Percentiles rank a stretch among this genome's conserved stretches.
Conservation (phyloP, 2,888 invertebrate species). For the Pinctada fucata region DNA sequence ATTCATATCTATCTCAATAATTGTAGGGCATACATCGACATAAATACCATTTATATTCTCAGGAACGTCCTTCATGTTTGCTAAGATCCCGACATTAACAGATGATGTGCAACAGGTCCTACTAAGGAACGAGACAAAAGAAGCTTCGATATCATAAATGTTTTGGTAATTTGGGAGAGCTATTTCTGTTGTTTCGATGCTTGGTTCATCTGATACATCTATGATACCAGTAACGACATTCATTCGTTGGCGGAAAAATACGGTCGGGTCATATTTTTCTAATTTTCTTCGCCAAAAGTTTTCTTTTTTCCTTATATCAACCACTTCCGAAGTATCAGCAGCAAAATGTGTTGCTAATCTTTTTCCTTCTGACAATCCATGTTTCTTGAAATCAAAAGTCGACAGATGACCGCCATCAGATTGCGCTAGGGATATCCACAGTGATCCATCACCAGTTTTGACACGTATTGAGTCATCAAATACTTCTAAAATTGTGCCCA, state of each 20-base stretch:
- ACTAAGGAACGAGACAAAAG: conserved; percentile 57
- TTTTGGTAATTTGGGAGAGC: background rate
- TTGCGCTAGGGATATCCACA: conserved; percentile 49
- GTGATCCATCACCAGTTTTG: conserved; percentile 38
- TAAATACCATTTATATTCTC: conserved; percentile 40
- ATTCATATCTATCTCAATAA: conserved; percentile 47
- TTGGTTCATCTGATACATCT: conserved; percentile 47
- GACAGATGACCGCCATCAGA: conserved; percentile 49
- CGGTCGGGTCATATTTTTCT: conserved; percentile 55
- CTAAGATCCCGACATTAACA: conserved; percentile 55
- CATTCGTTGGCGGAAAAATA: conserved; percentile 58
- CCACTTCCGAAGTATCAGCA: conserved; percentile 34
- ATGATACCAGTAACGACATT: conserved; percentile 54
- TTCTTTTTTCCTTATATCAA: conserved; percentile 49
- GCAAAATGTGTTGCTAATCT: conserved; percentile 31
- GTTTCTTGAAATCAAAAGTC: conserved; percentile 32
- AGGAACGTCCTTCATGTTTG: conserved; percentile 44
- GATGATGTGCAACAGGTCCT: conserved; percentile 52
- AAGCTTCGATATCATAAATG: conserved; percentile 34
- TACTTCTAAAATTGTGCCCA: conserved; percentile 50
- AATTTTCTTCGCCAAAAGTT: conserved; percentile 53
- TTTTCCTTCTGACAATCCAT: conserved; percentile 41
- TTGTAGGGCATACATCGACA: conserved; percentile 50
- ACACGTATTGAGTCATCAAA: conserved; percentile 53
- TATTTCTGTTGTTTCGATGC: conserved; percentile 35